Conservation (phyloP, 2,113 vertebrate species). For the Notarius quadriscutis region DNA sequence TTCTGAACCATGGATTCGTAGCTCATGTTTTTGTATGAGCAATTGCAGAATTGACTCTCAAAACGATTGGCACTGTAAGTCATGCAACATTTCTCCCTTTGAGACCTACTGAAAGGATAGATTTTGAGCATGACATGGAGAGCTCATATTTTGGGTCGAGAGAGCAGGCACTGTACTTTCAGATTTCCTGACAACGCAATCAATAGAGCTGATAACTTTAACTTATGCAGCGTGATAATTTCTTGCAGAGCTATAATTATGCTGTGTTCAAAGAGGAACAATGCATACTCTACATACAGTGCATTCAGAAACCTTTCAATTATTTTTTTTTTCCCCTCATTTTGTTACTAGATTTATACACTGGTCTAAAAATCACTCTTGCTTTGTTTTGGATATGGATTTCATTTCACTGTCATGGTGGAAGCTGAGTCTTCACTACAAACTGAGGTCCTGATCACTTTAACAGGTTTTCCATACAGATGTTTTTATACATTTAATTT, state of each 20-base stretch:
- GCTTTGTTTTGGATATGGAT: not conserved
- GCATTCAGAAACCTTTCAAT: not conserved
- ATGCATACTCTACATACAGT: not conserved
- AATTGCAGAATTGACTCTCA: constrained; percentile 21
- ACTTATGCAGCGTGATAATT: constrained; percentile 15
- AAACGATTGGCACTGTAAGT: constrained; percentile 58
- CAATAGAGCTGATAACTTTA: constrained; percentile 33
- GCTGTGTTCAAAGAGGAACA: not conserved
- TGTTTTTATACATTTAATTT: not conserved
- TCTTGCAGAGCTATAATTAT: not conserved
- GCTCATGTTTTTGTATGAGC: constrained; percentile 45
- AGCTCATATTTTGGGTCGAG: not conserved
- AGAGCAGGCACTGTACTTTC: constrained; percentile 11
- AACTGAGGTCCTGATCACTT: not conserved
- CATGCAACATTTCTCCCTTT: constrained; percentile 61
- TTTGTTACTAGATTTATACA: not conserved
- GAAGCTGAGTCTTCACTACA: not conserved
- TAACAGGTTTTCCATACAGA: not conserved
- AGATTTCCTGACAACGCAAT: constrained; percentile 36
- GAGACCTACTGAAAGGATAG: constrained; percentile 13
- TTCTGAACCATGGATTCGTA: constrained; percentile 32
- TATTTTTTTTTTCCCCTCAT: too few relatives aligned
- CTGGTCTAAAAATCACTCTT: not conserved
- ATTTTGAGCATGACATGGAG: constrained; percentile 8
- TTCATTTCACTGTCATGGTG: not conserved